Conservation (phyloP, 2,113 vertebrate species). For the Tyrannus savana region DNA sequence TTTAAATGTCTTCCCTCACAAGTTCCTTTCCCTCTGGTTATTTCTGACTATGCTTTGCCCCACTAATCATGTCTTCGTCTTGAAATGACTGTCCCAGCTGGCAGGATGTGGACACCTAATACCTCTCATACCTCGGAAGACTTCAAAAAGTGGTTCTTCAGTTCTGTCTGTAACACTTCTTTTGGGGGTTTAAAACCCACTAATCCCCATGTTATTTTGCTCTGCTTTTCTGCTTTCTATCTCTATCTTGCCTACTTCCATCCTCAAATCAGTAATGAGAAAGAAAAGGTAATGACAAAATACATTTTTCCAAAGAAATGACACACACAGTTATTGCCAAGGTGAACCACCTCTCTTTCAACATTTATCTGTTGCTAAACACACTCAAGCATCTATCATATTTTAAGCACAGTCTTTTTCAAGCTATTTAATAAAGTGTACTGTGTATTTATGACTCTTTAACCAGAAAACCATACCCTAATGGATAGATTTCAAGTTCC, state of each 20-base stretch:
- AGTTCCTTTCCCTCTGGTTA: not conserved
- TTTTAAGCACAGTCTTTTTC: conserved; percentile 18
- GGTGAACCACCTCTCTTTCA: not conserved
- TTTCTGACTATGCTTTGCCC: not conserved
- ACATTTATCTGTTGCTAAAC: conserved; percentile 8
- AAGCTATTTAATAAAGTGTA: conserved; percentile 42
- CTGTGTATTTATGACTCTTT: conserved; percentile 50
- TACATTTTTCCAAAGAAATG: not conserved
- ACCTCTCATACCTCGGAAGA: not conserved
- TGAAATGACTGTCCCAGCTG: not conserved
- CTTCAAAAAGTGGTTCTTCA: not conserved
- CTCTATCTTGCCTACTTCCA: not conserved
- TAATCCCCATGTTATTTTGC: not conserved
- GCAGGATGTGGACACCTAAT: not conserved
- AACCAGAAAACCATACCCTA: conserved; percentile 59
- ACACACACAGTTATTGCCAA: not conserved
- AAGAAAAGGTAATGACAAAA: not conserved
- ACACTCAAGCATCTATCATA: conserved; percentile 5
- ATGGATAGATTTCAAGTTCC: conserved; percentile 65
- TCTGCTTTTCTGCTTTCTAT: not conserved
- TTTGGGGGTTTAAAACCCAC: not conserved
- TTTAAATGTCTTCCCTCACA: not conserved
- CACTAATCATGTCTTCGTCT: not conserved
- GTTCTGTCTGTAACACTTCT: not conserved
- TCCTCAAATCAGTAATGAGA: not conserved